A percentile compares a stretch with the other conserved stretches of the same genome.
Evolutionary conservation across 2,888 invertebrate species (phyloP).

Genomic region (Ptychoptera albimana): DNA sequence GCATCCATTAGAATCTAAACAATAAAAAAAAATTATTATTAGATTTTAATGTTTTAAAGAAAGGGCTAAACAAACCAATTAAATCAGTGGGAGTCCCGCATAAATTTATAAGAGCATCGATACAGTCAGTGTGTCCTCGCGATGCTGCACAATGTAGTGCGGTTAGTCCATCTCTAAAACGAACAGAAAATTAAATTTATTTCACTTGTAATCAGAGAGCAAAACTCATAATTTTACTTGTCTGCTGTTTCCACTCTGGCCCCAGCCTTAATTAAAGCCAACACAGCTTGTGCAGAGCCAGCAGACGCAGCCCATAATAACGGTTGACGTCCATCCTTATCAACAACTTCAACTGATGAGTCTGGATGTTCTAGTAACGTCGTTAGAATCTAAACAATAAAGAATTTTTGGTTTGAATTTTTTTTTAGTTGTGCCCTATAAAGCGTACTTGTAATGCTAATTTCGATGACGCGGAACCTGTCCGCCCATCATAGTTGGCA

Average conservation of each 20-base stretch:
- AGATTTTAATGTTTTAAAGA: neutral
- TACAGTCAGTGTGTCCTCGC: constrained; percentile 82
- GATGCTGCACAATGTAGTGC: constrained; percentile 96
- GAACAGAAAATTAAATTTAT: neutral
- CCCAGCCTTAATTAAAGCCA: constrained; percentile 75
- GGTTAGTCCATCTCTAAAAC: constrained; percentile 74
- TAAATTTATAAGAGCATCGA: constrained; percentile 72
- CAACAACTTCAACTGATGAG: constrained; percentile 69
- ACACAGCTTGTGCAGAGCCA: constrained; percentile 82
- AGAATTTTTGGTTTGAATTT: neutral
- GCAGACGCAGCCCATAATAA: constrained; percentile 96
- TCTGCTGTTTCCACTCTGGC: constrained; percentile 69
- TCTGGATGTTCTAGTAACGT: constrained; percentile 65
- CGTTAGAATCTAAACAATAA: constrained; percentile 45
- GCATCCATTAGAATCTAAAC: constrained; percentile 76
- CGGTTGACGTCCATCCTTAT: constrained; percentile 87
- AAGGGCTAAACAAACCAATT: constrained; percentile 24
- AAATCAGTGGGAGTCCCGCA: constrained; percentile 82
- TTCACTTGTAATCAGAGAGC: neutral
- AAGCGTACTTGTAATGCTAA: constrained; percentile 20
- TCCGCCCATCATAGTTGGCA: constrained; percentile 47
- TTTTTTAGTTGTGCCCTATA: neutral
- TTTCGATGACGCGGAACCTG: constrained; percentile 21
- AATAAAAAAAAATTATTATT: neutral
- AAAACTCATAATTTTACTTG: constrained; percentile 33